These are phyloP conservation scores for Dryobates pubescens DNA, from an alignment of 2,797 vertebrate species.

Conservation along the genomic window DNA sequence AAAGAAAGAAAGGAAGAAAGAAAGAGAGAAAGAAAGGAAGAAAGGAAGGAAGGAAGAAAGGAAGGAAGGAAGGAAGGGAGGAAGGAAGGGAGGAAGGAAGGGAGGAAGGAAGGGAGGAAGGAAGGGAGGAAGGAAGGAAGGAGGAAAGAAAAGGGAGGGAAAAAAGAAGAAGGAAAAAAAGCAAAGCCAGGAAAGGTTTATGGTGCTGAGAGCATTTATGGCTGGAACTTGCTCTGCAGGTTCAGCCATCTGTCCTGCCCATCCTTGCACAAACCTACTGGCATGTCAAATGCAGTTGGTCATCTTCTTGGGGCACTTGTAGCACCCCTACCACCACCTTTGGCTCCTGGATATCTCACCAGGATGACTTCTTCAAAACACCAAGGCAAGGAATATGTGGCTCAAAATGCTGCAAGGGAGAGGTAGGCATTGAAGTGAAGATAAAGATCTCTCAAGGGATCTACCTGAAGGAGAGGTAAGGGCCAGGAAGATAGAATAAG, in stretches of 20 bases:
- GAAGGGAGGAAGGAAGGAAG: too few species aligned
- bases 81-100: too few species aligned
- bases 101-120: too few species aligned
- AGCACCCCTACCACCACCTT: background rate
- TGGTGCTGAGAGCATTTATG: slow-evolving; percentile 28
- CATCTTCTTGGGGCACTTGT: background rate
- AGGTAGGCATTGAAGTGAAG: background rate
- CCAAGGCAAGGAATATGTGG: slow-evolving; percentile 4
- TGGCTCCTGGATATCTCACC: slow-evolving; percentile 32
- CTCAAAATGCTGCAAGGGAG: background rate
- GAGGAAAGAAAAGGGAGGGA: too few species aligned
- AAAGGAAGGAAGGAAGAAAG: background rate
- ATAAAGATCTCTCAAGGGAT: background rate
- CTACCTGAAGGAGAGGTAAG: background rate
- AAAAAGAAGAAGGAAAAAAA: too few species aligned
- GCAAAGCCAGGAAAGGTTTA: too few species aligned
- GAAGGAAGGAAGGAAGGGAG: background rate
- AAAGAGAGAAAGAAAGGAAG: too few species aligned
- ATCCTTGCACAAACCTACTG: slow-evolving; percentile 43
- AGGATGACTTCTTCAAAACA: slow-evolving; percentile 50
- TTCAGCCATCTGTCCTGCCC: slow-evolving; percentile 60
- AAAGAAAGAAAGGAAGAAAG: too few species aligned
- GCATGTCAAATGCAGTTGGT: background rate
- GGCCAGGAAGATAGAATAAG: too few species aligned
- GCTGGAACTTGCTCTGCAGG: slow-evolving; percentile 59